Base-by-base conservation (phyloP, 37 sponge, comb jelly and placozoan species). In the Halichondria panicea region DNA sequence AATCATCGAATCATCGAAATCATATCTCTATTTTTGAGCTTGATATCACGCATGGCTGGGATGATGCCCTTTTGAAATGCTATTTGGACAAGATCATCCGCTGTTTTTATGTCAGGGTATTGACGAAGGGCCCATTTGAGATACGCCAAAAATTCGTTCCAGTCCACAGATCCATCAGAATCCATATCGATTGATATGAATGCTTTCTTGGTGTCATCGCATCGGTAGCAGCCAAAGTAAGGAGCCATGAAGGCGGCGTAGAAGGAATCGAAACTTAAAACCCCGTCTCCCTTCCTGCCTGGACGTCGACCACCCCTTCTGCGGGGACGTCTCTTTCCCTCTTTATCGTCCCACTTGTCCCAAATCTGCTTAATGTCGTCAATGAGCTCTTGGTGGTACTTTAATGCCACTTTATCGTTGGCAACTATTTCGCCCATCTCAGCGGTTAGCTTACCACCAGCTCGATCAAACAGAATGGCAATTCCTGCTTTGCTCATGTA, bases 151-250 rank as follows among this genome's bases (percentile, higher is more conserved):
- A 94, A 94, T 79, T 94, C 94, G 15, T 56, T 63, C 94, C 94
- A 94, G 68, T 94, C 94, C 7, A 94, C 81, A 25, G 21, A 34
- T 12, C 84, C 87, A 71, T 94, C 90, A 11, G 28, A 33, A 42
- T 94, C 87, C 94, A 94, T 94, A 68, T 94, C 94, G 6, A 94
- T 43, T 1, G 90, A 87, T 54, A 62, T 78, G 11, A 94, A 48
- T 2, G 76, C 94, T 41, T 74, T 68, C 55, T 75, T 78, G 0
- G 87, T 83, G 34, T 74, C 72, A 43, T 3, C 57, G 33, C 94
- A 94, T 13, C 84, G 66, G 77, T 86, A 94, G 84, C 93, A 92
- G 44, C 93, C 93, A 77, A 92, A 84, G 82, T 92, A 92, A 19
- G 93, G 87, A 44, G 82, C 80, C 94, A 93, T 88, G 80, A 93